Evolutionary conservation across 2,113 vertebrate species (phyloP).

Genomic region (Nansenia antarctica): DNA sequence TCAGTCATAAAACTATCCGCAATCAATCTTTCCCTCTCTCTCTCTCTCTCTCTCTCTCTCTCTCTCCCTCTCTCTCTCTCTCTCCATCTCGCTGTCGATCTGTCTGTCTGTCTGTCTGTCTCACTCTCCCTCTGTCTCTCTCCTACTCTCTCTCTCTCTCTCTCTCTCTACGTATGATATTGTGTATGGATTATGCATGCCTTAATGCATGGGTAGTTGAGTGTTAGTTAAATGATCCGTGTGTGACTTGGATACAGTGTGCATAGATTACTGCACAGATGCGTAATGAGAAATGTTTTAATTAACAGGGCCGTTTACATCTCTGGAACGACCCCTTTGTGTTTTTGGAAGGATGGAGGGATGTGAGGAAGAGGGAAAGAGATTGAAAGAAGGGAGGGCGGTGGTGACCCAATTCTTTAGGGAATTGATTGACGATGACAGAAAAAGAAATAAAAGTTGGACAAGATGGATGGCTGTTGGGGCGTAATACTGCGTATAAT

Average conservation of each 20-base stretch:
- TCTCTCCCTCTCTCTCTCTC: neutral
- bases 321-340: slow-evolving; percentile 49
- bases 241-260: slow-evolving; percentile 53
- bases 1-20: slow-evolving; percentile 76
- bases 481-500: too few species aligned
- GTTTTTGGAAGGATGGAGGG: slow-evolving; percentile 27
- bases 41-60: neutral
- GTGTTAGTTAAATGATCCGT: slow-evolving; percentile 73
- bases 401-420: too few species aligned
- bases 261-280: slow-evolving; percentile 66
- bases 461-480: too few species aligned
- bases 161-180: slow-evolving; percentile 54
- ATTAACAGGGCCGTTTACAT: slow-evolving; percentile 69
- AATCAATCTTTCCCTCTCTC: slow-evolving; percentile 64
- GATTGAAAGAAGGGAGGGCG: too few species aligned
- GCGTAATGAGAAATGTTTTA: slow-evolving; percentile 73
- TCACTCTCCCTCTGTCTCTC: too few species aligned
- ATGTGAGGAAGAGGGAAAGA: too few species aligned
- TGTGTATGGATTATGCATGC: slow-evolving; percentile 75
- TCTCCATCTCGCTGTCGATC: slow-evolving; percentile 19
- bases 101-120: neutral
- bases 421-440: too few species aligned
- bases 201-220: slow-evolving; percentile 76
- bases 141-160: slow-evolving; percentile 7
- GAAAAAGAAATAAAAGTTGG: too few species aligned